These are phyloP conservation scores for Anoura caudifer DNA, from an alignment of 2,113 vertebrate genomes.

Conservation along the genomic window DNA sequence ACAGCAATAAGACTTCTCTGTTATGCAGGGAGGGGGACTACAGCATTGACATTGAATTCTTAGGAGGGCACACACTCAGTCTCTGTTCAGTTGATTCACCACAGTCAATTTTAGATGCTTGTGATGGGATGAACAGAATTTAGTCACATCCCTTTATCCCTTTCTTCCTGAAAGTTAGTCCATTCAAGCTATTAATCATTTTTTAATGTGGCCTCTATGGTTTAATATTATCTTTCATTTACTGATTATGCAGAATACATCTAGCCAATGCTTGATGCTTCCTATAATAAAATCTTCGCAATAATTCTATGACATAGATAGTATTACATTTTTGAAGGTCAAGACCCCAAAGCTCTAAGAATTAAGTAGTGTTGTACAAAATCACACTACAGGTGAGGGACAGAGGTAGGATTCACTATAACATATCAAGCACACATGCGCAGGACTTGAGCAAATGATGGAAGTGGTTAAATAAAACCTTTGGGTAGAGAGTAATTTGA, in stretches of 20 bases:
- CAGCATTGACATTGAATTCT: background rate
- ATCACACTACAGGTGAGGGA: background rate
- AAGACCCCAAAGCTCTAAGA: background rate
- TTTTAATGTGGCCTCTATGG: background rate
- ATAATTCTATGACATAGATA: background rate
- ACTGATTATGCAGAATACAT: background rate
- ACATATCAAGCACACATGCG: background rate
- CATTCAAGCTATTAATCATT: background rate
- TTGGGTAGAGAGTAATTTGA: conserved; percentile 61
- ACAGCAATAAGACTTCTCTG: background rate
- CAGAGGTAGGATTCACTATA: background rate
- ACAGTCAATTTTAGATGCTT: background rate
- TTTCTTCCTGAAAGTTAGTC: conserved; percentile 7
- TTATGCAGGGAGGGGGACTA: background rate
- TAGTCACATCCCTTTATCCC: background rate
- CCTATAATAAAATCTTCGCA: background rate
- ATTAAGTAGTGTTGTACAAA: background rate
- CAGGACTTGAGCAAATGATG: background rate
- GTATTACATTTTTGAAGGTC: background rate
- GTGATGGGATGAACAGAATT: background rate
- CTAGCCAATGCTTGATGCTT: background rate
- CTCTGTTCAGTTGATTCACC: background rate
- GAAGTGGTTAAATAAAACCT: conserved; percentile 61
- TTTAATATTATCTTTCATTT: background rate
- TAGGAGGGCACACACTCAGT: accelerated